phyloP scores from a whole-genome alignment of 2,888 invertebrate genomes.

The Cremastinae sp. region DNA sequence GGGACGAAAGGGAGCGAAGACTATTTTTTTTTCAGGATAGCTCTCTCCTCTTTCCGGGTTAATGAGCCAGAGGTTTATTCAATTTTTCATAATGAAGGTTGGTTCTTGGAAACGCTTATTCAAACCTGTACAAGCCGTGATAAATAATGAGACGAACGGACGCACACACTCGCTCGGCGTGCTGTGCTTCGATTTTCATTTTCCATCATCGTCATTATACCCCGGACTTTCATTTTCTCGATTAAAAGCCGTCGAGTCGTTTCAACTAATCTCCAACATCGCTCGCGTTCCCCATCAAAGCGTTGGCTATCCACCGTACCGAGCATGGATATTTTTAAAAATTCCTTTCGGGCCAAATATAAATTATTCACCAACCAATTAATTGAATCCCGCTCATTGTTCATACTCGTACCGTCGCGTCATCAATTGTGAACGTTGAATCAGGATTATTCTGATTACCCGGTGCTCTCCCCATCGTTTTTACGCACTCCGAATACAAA shows the following conservation, averaged over 20 bases:
- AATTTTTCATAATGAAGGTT: conserved; percentile 13
- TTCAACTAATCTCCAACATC: neutral
- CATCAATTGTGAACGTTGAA: too few species aligned
- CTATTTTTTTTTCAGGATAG: neutral
- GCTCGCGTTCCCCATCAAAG: too few species aligned
- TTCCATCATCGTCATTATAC: conserved; percentile 1
- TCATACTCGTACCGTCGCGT: too few species aligned
- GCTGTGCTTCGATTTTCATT: conserved; percentile 40
- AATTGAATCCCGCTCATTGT: too few species aligned
- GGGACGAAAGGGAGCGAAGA: conserved; percentile 1
- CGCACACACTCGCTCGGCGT: neutral
- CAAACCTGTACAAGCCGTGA: conserved; percentile 22
- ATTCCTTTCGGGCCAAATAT: too few species aligned
- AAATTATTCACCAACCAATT: too few species aligned
- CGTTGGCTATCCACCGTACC: too few species aligned
- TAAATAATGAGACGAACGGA: conserved; percentile 35
- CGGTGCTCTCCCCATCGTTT: too few species aligned
- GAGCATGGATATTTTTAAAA: too few species aligned
- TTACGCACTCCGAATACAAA: too few species aligned
- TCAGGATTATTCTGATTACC: too few species aligned
- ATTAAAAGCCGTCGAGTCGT: neutral
- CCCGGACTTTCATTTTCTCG: conserved; percentile 20
- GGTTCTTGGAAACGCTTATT: neutral
- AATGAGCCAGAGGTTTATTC: conserved; percentile 42
- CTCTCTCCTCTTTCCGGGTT: neutral